Base-by-base conservation (phyloP, 2,888 invertebrate genomes). In the Pterostichus niger region DNA sequence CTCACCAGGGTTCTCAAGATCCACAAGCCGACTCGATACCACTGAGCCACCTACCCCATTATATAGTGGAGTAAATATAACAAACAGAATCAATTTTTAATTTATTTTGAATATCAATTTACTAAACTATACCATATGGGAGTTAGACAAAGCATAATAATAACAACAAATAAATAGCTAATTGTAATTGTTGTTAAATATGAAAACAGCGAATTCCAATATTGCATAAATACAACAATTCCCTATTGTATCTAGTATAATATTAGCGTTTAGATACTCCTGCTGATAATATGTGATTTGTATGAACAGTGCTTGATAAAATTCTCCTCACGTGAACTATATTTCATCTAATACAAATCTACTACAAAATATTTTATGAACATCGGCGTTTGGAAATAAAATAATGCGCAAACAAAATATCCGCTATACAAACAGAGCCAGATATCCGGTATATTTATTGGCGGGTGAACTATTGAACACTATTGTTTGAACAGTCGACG, bases 331-430 rank as follows among this genome's bases (percentile, higher is more conserved):
- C 68, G 68, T 44, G 68, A 40, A n/a, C 44, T 33, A 68, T 68
- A 68, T 35, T 40, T 68, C 68, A 59, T 68, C n/a, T 68, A 68
- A 40, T 59, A 59, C 59, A 59, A 59, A 59, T 59, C 59, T 59
- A 17, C n/a, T 13, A 59, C 13, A 44, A 44, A 44, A 68, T 68
- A 68, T 68, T 68, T 68, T 68, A 68, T 68, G 68, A 68, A 35
- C 68, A 15, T 40, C 13, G 68, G 44, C 33, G 33, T 40, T 68
- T 40, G 13, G 10, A 11, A 35, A 68, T 68, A 35, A 68, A 68
- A 68, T 44, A 68, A 68, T 40, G 35, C 10, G 7, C 68, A 68
- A 68, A 68, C 68, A 68, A 68, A 68, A 40, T 44, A 68, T 68
- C 15, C 40, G 7, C 40, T 33, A 68, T 40, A 68, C 68, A 68